Evolutionary conservation across 2,888 invertebrate genomes (phyloP).

Genomic region (Ashinkailepas kermadecensis): DNA sequence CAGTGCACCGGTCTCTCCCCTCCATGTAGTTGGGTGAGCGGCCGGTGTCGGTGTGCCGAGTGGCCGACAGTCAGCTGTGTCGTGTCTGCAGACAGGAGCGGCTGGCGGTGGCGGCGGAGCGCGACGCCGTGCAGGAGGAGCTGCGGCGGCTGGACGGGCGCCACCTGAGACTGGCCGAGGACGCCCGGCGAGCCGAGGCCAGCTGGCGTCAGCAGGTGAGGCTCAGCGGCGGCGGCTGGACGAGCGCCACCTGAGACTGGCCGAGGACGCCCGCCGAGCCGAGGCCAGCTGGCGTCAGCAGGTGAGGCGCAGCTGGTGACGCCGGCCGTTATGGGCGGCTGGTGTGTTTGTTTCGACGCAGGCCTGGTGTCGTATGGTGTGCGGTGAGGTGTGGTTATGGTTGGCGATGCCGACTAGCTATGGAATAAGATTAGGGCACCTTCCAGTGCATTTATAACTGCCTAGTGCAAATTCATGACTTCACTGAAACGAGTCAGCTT

Average conservation of each 20-base stretch:
- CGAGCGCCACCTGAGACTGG: not conserved
- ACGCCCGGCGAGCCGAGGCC: not conserved
- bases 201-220: not conserved
- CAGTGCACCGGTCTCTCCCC: not conserved
- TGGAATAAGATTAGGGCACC: no score
- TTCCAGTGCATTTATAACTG: no score
- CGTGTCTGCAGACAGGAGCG: not conserved
- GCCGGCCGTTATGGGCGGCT: no score
- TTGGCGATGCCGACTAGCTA: no score
- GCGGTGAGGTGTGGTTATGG: no score
- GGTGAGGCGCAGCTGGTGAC: no score
- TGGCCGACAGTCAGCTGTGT: no score
- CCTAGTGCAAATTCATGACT: no score
- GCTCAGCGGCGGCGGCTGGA: not conserved
- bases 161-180: not conserved
- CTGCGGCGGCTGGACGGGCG: not conserved
- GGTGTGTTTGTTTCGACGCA: no score
- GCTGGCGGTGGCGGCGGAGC: not conserved
- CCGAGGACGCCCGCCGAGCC: not conserved
- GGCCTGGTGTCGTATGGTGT: no score
- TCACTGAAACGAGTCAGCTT: no score
- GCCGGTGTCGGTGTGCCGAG: not conserved
- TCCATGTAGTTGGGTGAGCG: not conserved
- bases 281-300: not conserved
- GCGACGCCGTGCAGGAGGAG: constrained; percentile 8